These are phyloP conservation scores for Tragopan temminckii DNA, from an alignment of 2,797 vertebrate genomes.

Conservation along the genomic window DNA sequence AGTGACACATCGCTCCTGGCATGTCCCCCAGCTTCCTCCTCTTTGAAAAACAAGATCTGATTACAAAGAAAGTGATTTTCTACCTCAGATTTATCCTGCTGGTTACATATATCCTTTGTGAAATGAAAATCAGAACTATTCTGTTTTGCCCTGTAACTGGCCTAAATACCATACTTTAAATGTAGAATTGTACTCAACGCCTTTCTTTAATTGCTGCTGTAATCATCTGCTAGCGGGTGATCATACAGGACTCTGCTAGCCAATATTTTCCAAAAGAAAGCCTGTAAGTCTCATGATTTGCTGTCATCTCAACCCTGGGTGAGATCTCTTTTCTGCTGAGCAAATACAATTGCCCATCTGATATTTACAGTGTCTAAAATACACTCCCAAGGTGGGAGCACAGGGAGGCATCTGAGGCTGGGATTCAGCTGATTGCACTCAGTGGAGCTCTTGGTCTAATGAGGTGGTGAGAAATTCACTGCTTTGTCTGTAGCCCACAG, in stretches of 20 bases:
- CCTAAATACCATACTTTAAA: background rate
- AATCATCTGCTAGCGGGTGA: background rate
- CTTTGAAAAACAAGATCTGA: background rate
- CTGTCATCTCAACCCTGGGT: conserved; percentile 42
- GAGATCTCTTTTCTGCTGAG: conserved; percentile 37
- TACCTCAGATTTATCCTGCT: background rate
- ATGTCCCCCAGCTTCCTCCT: background rate
- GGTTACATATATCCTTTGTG: background rate
- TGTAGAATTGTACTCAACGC: background rate
- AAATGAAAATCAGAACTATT: background rate
- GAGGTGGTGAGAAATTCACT: conserved; percentile 28
- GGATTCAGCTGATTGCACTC: conserved; percentile 40
- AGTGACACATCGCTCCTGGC: background rate
- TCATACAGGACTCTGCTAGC: background rate
- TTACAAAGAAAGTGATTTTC: background rate
- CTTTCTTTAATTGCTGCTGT: conserved; percentile 16
- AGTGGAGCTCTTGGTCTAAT: conserved; percentile 50
- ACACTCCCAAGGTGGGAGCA: background rate
- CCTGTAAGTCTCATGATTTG: background rate
- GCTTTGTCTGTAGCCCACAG: conserved; percentile 58
- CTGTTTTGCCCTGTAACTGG: background rate
- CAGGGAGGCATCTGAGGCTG: conserved; percentile 27
- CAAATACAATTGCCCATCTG: conserved; percentile 50
- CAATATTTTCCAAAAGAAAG: background rate
- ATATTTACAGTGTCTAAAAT: conserved; percentile 62